Evolutionary conservation across 37 sponge, comb jelly and placozoan genomes (phyloP), one percentile per base, ranked within the genome.

Genomic region (Halichondria panicea): DNA sequence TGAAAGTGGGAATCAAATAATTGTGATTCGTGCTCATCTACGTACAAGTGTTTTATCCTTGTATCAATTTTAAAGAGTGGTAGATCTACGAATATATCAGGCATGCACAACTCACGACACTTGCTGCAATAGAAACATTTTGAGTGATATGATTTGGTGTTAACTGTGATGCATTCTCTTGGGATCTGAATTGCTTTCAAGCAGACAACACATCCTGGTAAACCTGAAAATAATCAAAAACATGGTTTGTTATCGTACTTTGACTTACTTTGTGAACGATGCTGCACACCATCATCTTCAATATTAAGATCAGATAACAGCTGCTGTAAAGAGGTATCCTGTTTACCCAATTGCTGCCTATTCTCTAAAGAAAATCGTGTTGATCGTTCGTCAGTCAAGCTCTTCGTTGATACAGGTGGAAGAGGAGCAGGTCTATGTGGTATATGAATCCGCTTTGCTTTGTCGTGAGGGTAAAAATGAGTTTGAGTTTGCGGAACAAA

Each of bases 141-240:
- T 34, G 21, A 3, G 36, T 76, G 77, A 52, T 76, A 76, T 37
- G 24, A 9, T 4, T 40, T 15, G 12, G 53, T 54, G 5, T 64
- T 66, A 63, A 65, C 52, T 18, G 46, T 3, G 53, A 61, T 28
- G 31, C 46, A 53, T 4, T 72, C 58, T 41, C 35, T 72, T 31
- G 3, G 30, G 28, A 25, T 76, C 52, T 9, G 53, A 64, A 76
- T 76, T 0, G 52, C 15, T n/a, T 63, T 76, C 36, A 36, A 32
- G 24, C 77, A 76, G 8, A 38, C 62, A 43, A 50, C 73, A 72
- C 73, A 72, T 15, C n/a, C n/a, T n/a, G n/a, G n/a, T n/a, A n/a
- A n/a, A n/a, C n/a, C n/a, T n/a, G n/a, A n/a, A n/a, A n/a, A n/a
- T n/a, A n/a, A n/a, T n/a, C 33, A 34, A 40, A 28, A 19, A 19